Percentiles rank a stretch among this genome's conserved stretches.
These are phyloP conservation scores for Chlamydotis undulata DNA, from an alignment of 2,113 vertebrate species.

Conservation along the genomic window DNA sequence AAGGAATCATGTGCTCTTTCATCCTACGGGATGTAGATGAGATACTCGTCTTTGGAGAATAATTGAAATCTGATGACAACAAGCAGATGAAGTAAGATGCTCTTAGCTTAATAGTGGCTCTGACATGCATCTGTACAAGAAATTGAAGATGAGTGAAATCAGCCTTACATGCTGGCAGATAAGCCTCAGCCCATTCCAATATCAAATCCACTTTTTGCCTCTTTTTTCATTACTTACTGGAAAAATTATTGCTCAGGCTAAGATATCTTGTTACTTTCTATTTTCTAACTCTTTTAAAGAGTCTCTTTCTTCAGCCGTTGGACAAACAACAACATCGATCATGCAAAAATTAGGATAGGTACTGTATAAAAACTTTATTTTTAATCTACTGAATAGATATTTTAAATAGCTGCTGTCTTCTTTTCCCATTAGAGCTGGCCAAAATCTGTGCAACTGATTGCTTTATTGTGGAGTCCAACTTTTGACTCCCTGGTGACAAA, in stretches of 20 bases:
- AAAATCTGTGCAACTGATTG: slow-evolving; percentile 18
- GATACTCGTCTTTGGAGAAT: neutral
- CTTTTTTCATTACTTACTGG: neutral
- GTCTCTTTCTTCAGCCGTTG: neutral
- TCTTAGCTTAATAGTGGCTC: neutral
- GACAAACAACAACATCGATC: neutral
- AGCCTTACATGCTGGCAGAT: neutral
- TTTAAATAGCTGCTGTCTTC: neutral
- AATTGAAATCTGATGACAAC: slow-evolving; percentile 18
- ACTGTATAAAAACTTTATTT: neutral
- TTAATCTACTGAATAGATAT: neutral
- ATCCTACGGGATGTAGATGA: neutral
- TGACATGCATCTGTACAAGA: neutral
- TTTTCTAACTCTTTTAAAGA: neutral
- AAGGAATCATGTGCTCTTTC: neutral
- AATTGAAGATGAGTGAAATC: neutral
- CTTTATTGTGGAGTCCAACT: slow-evolving; percentile 43
- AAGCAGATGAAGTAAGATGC: slow-evolving; percentile 2
- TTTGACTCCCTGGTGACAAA: slow-evolving; percentile 43
- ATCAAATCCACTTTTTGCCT: neutral
- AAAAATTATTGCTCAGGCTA: neutral
- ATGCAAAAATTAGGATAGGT: neutral
- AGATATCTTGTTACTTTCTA: neutral
- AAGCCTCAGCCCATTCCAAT: neutral
- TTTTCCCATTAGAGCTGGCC: neutral